Evolutionary conservation across 2,113 vertebrate genomes (phyloP).

Genomic region (Eublepharis macularius): DNA sequence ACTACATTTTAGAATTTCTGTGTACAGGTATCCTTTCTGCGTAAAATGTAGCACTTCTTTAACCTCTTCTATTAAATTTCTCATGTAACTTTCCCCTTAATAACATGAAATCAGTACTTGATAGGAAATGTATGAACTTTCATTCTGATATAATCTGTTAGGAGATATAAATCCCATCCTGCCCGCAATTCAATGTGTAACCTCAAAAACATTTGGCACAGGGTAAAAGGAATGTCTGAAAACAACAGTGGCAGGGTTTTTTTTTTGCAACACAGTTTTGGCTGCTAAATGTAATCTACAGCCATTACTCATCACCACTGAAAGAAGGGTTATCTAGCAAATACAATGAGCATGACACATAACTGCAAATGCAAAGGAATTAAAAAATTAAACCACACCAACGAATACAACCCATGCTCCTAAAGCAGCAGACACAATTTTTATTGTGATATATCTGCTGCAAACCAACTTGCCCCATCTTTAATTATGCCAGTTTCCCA

Average conservation of each 20-base stretch:
- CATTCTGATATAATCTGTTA: neutral
- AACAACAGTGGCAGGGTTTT: neutral
- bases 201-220: slow-evolving; percentile 1
- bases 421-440: no score
- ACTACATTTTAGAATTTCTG: neutral
- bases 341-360: neutral
- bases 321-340: neutral
- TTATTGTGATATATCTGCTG: neutral
- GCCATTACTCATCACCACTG: neutral
- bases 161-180: neutral
- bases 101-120: neutral
- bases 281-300: neutral
- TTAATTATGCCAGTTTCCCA: neutral
- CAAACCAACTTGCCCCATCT: neutral
- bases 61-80: neutral
- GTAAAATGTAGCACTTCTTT: neutral
- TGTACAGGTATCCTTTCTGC: no score
- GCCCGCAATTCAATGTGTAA: neutral
- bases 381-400: slow-evolving; percentile 9
- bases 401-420: neutral
- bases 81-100: neutral
- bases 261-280: neutral
- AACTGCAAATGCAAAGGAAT: neutral
- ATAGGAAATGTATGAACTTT: neutral
- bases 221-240: neutral